Evolutionary conservation across 2,113 vertebrate species (phyloP), one percentile per base, ranked within the genome.

Genomic region (Pseudonaja textilis): DNA sequence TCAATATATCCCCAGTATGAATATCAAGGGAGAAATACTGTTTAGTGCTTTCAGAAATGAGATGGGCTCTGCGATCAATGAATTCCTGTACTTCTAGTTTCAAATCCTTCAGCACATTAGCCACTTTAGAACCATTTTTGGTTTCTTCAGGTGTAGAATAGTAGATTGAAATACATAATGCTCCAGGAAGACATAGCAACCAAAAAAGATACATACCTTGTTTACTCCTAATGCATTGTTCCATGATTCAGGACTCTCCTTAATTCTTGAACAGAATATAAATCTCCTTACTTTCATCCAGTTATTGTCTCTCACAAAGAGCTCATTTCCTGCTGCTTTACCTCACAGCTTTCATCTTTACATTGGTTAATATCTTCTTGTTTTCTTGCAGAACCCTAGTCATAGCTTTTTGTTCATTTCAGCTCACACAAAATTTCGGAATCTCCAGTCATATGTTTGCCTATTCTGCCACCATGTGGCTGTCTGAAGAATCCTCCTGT

Each of bases 91-190:
- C 92, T 93, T 95, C 94, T 93, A 98, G 95, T 45, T 97, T 96
- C 94, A 99, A 88, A 95, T 98, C 98, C 87, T 92, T 89, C 39
- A 92, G 5, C 39, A 92, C 97, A 89, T 95, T 95, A 1, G 93
- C 95, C 0, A 98, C 96, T 85, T 97, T 93, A 4, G 97, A 97
- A 0, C 98, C 97, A 0, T 95, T 96, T 42, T 96, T 93, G 39
- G 93, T 97, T 94, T 98, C 98, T 93, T 98, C 98, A 1, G 97
- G 93, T 86, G 98, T 91, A 0, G 97, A 98, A 93, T 98, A 98
- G 56, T 93, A 97, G 89, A 96, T 95, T 64, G 97, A 61, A 56
- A 94, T 91, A 88, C 81, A 93, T 56, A 81, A 96, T 4, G 90
- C 89, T 10, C 14, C 25, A 93, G 54, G 85, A 61, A 92, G 54